Evolutionary conservation across 2,888 invertebrate species (phyloP), one percentile per base, ranked within the genome.

Genomic region (Hemaris fuciformis): DNA sequence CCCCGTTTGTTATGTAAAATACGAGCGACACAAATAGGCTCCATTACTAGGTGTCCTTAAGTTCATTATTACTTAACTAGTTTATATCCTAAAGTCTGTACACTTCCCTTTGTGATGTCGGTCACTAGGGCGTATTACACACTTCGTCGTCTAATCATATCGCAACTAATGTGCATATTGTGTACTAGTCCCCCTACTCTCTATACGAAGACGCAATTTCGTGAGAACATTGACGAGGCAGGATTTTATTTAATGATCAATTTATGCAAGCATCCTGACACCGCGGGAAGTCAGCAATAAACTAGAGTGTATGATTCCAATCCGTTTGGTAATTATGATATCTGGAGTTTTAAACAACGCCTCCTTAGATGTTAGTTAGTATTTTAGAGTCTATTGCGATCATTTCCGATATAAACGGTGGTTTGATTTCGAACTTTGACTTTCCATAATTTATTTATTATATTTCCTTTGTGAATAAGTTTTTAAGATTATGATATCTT

Each of bases 41-140:
- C 15, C 25, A 48, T 27, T 27, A 25, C n/a, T 48, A 25, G 48
- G 15, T 48, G 25, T n/a, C 43, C n/a, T 7, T 48, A 27, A 48
- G 48, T 48, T 48, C 27, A 48, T 25, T 25, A 46, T 48, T 48
- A 25, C 25, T 25, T 8, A 43, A 43, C 18, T 43, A 23, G 23
- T 53, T 41, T 62, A 64, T 48, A 25, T 48, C 48, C 48, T 48
- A 48, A 27, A n/a, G 27, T 2, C 25, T 15, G 15, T 43, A 43
- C 1, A 48, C 48, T 48, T 48, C 48, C 48, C 48, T 15, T 48
- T 43, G 3, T 25, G 7, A 48, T 27, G 25, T 27, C 8, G 48
- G 48, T 25, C 15, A 48, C 15, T 48, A 27, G 48, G 15, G 25
- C 27, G 27, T n/a, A 15, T 57, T 57, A 38, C 57, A 38, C 48